Evolutionary conservation across 2,888 invertebrate species (phyloP), one percentile per base, ranked within the genome.

Genomic region (Mythimna ferrago): DNA sequence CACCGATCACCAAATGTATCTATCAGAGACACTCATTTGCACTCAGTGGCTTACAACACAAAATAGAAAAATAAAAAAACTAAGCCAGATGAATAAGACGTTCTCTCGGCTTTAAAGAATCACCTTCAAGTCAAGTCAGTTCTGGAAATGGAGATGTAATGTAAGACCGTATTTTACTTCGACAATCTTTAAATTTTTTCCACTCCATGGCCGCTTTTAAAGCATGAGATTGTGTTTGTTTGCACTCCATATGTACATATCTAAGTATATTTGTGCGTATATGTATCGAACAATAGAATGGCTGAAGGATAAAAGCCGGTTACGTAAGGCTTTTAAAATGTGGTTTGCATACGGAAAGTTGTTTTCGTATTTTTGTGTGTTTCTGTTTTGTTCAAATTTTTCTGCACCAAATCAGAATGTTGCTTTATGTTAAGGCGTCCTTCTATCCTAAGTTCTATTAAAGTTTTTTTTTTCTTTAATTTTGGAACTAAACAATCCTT

Each of bases 291-390:
- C 68, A 82, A 81, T 77, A 81, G 58, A 72, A 69, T 62, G 63
- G 51, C 38, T 72, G 38, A 62, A 69, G 66, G 63, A 71, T 73
- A 82, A 81, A 82, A 82, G 58, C 66, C 60, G 41, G 57, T 79
- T 73, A 71, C 65, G 61, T 53, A 75, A 72, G 62, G 75, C 72
- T 82, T 74, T 82, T 81, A 73, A 75, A 81, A 65, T 75, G 65
- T 56, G 64, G 75, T 75, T 74, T 82, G 44, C 53, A 76, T 71
- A 56, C 38, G 69, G 19, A 65, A 54, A 26, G 60, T 14, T 53
- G 73, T 38, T 48, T 63, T 32, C 56, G 80, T 66, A 79, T 62
- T 65, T 73, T 64, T 48, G 51, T 64, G 38, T 71, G 48, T 51
- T n/a, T 19, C n/a, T 44, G 26, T 62, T 38, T 44, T 56, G 11